Evolutionary conservation across 2,888 invertebrate species (phyloP), one percentile per base, ranked within the genome.

Genomic region (Theodoxus fluviatilis): DNA sequence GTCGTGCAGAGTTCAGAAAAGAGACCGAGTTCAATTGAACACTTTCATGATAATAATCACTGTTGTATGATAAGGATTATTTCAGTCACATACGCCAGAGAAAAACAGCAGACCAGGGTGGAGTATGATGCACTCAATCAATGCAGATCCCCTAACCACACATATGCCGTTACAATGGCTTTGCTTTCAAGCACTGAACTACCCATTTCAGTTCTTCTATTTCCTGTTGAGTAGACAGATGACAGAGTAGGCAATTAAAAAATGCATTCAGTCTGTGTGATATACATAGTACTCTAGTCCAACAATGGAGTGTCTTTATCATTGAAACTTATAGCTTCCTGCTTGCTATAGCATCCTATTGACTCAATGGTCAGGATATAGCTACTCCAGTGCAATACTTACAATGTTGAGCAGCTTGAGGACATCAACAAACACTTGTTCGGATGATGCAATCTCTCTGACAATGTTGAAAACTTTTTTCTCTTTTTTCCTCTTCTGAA

Each of bases 401-500:
- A 87, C 87, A 76, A 87, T 81, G 79, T 89, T 90, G 6, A 91
- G 82, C 35, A 91, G 83, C 73, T 85, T 88, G 38, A 91, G 83
- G 67, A 89, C 89, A 82, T 89, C 88, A 35, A 90, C 89, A 85
- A 90, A 91, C 35, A 88, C 88, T 76, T 86, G 82, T 78, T 91
- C 91, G 3, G 90, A 90, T 6, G 89, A 88, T 81, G 89, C 87
- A 33, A 91, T 86, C 81, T 91, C 91, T 75, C 88, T 80, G 3
- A 90, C 90, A 65, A 90, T 89, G 73, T 87, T 86, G 79, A 87
- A 89, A 2, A 88, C 81, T 80, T 90, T 90, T 67, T 84, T 84
- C 49, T 79, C 79, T 69, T 80, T 83, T 69, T 84, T 83, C 28
- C 70, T 73, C 47, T 71, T 67, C 79, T 83, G 73, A 22, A 75